Base-by-base conservation (phyloP, 2,888 invertebrate genomes). In the Cepaea hortensis region DNA sequence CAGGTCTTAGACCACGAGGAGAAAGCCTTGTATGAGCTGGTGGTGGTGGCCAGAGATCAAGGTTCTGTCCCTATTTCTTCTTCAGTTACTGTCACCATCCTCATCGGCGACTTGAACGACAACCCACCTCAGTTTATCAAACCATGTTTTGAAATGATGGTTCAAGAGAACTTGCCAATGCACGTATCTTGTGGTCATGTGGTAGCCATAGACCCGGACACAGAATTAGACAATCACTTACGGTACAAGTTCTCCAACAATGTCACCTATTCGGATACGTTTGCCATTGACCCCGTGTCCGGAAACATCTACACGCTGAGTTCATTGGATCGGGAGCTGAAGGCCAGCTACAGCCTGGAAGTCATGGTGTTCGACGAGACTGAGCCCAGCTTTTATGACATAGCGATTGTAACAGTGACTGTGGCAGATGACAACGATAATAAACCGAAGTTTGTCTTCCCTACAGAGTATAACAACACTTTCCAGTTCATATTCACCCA, bases 61-160 rank as follows among this genome's bases (percentile, higher is more conserved):
- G 93, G 93, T 15, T 87, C 86, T 61, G 90, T 91, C 9, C 96
- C 96, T n/a, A 96, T 96, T 91, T 97, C 97, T 0, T 97, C 98
- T 88, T 97, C 96, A 93, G 97, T 98, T 0, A 97, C 97, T 92
- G 97, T 99, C 0, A 98, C 98, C 94, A 98, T 99, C 90, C 97
- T 97, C 0, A 96, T 99, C 0, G 97, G 97, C 0, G 99, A 99
- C 93, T 98, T 98, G 0, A 99, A 99, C 93, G 99, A 99, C 93
- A 88, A 89, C 62, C 88, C 89, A 20, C 88, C 89, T 23, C 79
- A 81, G 46, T 90, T 90, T 76, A 68, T 84, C 20, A 72, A 84
- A 55, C 84, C 88, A 11, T 86, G 85, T 81, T 89, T 90, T 81
- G 84, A 88, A 23, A 86, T 90, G 68, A 73, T 76, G 15, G 85